Evolutionary conservation across 2,113 vertebrate genomes (phyloP), one percentile per base, ranked within the genome.

Genomic region (Furnarius figulus): DNA sequence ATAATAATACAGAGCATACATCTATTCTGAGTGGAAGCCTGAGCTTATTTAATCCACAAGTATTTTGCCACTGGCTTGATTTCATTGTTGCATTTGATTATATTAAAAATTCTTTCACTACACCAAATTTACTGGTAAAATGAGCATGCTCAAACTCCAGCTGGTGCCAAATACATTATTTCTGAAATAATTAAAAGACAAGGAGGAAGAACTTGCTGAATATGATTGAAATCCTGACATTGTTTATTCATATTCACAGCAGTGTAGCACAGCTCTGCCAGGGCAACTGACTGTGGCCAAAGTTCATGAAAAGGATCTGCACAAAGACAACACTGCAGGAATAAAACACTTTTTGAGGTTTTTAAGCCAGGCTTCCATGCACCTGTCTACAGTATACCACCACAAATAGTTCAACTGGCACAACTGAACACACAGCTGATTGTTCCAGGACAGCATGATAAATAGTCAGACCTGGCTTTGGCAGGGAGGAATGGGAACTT

Each of bases 41-140:
- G 0, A 83, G 18, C 0, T 92, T 80, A 92, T 86, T 94, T 80
- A 74, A 88, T 50, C 56, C 63, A 50, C 1, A 3, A 74, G 16
- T 77, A 80, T 92, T 81, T 92, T 96, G 46, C 55, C 47, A 39
- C 30, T 50, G 63, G 59, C n/a, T 94, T 80, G 33, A 94, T 88
- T 96, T 77, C 75, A 73, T 74, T 74, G 30, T 40, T 92, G 27
- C 23, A 47, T 90, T 90, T 78, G 68, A 84, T 86, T 80, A 35
- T 90, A 52, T 50, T 59, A 77, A 84, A 84, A 84, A 86, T 67
- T 50, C 46, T 74, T 77, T 59, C 50, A 78, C 23, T 39, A 44
- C 73, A 55, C 23, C 12, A 84, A 73, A 86, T 86, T 81, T 84
- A 63, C 16, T 33, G 16, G 23, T 74, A 80, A 84, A 93, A 80